A percentile compares a stretch with the other conserved stretches of the same genome.
Conservation (phyloP, 2,113 vertebrate species). For the Daphoenositta chrysoptera region DNA sequence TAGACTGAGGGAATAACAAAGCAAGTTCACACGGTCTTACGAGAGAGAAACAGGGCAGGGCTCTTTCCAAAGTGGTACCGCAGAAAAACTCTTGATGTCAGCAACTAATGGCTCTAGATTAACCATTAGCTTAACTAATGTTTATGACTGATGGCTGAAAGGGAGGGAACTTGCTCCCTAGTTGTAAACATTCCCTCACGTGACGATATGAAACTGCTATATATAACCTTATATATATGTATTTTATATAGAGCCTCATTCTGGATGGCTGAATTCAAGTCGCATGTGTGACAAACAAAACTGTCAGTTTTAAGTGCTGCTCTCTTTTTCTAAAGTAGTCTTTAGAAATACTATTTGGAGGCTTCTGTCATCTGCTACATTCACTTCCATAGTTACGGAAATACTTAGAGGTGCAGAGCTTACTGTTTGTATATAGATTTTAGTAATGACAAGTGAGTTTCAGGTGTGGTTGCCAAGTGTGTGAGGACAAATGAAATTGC, state of each 20-base stretch:
- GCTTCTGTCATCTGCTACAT: slow-evolving; percentile 13
- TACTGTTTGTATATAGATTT: neutral
- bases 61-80: neutral
- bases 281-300: neutral
- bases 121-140: neutral
- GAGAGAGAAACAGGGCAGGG: neutral
- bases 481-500: neutral
- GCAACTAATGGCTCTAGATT: neutral
- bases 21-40: accelerated
- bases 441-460: neutral
- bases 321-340: neutral
- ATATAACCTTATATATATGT: neutral
- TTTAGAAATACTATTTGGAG: neutral
- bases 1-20: neutral
- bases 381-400: neutral
- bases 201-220: neutral
- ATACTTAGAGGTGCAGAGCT: neutral
- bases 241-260: neutral
- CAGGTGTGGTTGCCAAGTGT: neutral
- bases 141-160: neutral
- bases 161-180: neutral
- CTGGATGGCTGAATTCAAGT: neutral
- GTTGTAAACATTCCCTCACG: neutral
- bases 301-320: neutral
- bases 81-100: neutral